phyloP scores from a whole-genome alignment of 2,888 invertebrate species.

The Amphipoea lucens region DNA sequence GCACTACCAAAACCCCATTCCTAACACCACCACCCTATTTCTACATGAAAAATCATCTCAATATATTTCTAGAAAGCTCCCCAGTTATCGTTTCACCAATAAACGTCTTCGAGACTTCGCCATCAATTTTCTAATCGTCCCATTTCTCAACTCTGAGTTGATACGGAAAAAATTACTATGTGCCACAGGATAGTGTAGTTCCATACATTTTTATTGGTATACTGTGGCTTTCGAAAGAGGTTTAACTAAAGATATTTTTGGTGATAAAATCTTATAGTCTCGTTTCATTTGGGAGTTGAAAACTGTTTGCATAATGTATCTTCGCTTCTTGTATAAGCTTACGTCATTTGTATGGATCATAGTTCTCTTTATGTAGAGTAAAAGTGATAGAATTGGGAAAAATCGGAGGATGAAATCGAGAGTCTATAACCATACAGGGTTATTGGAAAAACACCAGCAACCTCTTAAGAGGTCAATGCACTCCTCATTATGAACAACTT shows the following conservation, averaged over 20 bases:
- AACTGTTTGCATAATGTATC: conserved; percentile 61
- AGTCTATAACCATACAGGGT: too few relatives aligned
- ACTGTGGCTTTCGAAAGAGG: conserved; percentile 28
- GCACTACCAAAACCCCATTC: not conserved
- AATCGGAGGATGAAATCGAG: too few relatives aligned
- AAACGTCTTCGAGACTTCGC: conserved; percentile 55
- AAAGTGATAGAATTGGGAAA: conserved; percentile 31
- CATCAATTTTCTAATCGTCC: conserved; percentile 66
- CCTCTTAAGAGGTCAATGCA: too few relatives aligned
- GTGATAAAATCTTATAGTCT: conserved; percentile 50
- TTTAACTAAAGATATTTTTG: conserved; percentile 24
- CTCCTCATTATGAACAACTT: too few relatives aligned
- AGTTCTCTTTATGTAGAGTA: conserved; percentile 40
- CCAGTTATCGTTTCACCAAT: conserved; percentile 64
- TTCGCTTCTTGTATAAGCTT: conserved; percentile 39
- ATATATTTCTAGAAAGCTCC: conserved; percentile 57
- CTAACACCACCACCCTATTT: conserved; percentile 7
- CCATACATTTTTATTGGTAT: conserved; percentile 23
- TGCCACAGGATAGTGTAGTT: conserved; percentile 46
- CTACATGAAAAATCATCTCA: conserved; percentile 51
- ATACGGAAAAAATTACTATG: conserved; percentile 59
- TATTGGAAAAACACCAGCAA: too few relatives aligned
- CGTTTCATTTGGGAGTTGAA: conserved; percentile 44
- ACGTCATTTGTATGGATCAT: conserved; percentile 50
- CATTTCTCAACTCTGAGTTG: conserved; percentile 62